phyloP scores from a whole-genome alignment of 2,888 invertebrate species.

The Conistra vaccinii region DNA sequence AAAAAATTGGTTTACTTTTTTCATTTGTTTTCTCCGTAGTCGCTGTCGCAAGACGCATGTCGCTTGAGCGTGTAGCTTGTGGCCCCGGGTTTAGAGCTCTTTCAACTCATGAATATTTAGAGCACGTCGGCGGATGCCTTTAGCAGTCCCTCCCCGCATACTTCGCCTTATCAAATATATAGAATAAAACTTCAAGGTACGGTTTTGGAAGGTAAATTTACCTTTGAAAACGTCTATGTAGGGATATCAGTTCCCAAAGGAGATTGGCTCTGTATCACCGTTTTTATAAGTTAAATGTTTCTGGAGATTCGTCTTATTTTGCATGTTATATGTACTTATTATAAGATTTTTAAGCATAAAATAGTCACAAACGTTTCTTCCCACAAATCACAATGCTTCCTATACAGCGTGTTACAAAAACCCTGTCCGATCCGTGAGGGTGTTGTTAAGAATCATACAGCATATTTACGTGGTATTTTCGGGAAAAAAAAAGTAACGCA shows the following conservation, averaged over 20 bases:
- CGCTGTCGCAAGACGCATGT: slow-evolving; percentile 1
- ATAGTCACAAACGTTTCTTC: too few relatives aligned
- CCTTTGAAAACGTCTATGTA: slow-evolving; percentile 36
- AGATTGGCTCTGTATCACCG: slow-evolving; percentile 40
- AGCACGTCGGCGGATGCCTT: slow-evolving; percentile 64
- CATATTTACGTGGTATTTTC: too few relatives aligned
- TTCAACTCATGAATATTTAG: slow-evolving; percentile 71
- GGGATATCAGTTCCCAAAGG: slow-evolving; percentile 37
- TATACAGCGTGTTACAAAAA: too few relatives aligned
- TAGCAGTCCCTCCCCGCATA: slow-evolving; percentile 56
- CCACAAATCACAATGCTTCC: background rate
- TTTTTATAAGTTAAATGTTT: slow-evolving; percentile 25
- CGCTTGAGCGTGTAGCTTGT: slow-evolving; percentile 6
- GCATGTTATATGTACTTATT: too few relatives aligned
- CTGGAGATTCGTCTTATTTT: slow-evolving; percentile 12
- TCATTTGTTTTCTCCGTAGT: background rate
- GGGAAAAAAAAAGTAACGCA: too few relatives aligned
- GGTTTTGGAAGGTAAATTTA: slow-evolving; percentile 53
- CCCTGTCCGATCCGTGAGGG: too few relatives aligned
- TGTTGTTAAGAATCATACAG: too few relatives aligned
- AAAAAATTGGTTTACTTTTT: too few relatives aligned
- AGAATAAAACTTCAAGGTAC: slow-evolving; percentile 55
- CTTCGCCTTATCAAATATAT: slow-evolving; percentile 66
- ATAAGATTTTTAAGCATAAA: background rate
- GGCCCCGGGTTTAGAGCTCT: slow-evolving; percentile 20